phyloP scores from a whole-genome alignment of 2,113 vertebrate species.

The Gallinago media region DNA sequence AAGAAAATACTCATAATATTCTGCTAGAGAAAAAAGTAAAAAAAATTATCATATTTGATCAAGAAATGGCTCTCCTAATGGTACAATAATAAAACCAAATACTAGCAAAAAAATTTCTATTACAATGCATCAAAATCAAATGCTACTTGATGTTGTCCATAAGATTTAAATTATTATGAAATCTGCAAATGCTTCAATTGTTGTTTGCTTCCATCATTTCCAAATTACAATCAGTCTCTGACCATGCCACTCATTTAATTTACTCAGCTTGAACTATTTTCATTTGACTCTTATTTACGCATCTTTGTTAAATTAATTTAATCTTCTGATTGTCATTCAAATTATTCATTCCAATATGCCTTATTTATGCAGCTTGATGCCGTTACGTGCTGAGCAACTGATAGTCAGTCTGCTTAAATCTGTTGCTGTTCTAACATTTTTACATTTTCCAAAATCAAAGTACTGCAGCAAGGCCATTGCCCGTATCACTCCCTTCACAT shows the following conservation, averaged over 20 bases:
- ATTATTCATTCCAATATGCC: not conserved
- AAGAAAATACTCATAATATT: not conserved
- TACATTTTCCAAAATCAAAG: not conserved
- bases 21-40: not conserved
- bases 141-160: not conserved
- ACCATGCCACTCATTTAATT: constrained; percentile 47
- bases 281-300: not conserved
- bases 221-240: constrained; percentile 37
- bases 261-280: constrained; percentile 48
- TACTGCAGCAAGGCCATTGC: not conserved
- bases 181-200: not conserved
- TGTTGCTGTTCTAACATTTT: not conserved
- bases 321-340: constrained; percentile 45
- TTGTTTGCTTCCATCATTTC: constrained; percentile 21
- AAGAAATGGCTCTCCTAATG: not conserved
- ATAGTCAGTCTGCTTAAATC: not conserved
- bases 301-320: constrained; percentile 48
- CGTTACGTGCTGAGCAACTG: not conserved
- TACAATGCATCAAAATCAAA: not conserved
- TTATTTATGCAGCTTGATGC: constrained; percentile 16
- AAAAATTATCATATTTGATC: not conserved
- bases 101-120: not conserved
- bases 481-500: not conserved
- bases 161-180: constrained; percentile 10
- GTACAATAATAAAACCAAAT: not conserved